Evolutionary conservation across 1,140 invertebrate species (phyloP), one percentile per base, ranked within the genome.

Genomic region (Cotesia typhae): DNA sequence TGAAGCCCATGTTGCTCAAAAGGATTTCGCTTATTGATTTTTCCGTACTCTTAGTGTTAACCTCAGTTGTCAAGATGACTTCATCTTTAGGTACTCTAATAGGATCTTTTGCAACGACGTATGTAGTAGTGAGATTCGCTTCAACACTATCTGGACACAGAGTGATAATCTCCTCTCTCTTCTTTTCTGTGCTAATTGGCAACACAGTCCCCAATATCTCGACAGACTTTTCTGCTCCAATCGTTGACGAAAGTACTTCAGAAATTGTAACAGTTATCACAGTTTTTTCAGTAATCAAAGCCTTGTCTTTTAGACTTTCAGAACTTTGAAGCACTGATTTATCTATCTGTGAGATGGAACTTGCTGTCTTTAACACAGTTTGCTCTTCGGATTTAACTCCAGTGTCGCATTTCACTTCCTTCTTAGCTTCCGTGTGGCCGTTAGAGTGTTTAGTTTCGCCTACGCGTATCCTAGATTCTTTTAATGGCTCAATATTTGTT

Each of bases 61-160:
- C 12, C 10, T 55, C 53, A 17, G 28, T 59, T 14, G 12, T 51
- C 12, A 3, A 28, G 41, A 6, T 14, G 38, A 59, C 60, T 53
- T 66, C 64, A 66, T 51, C 36, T 70, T 73, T 64, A 10, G 17
- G 12, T 67, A 41, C 28, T 28, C 57, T 41, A 35, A 72, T 38
- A 12, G 75, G 52, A 72, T 78, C 74, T 28, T 65, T 59, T 14
- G 72, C 53, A 47, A 80, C 73, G 69, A 81, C 83, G 70, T 83
- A 85, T 53, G 78, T 84, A 5, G 83, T 84, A 41, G 77, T 81
- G 71, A 84, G 70, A 75, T 77, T 82, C 66, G 81, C 79, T 71
- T 87, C 85, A 68, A 83, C 82, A 20, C 59, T 83, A 67, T 81
- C 83, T 20, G 84, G 83, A 69, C 79, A 76, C 69, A 86, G 77